These are phyloP conservation scores for Grantiella picta DNA, from an alignment of 2,113 vertebrate species.

Conservation along the genomic window DNA sequence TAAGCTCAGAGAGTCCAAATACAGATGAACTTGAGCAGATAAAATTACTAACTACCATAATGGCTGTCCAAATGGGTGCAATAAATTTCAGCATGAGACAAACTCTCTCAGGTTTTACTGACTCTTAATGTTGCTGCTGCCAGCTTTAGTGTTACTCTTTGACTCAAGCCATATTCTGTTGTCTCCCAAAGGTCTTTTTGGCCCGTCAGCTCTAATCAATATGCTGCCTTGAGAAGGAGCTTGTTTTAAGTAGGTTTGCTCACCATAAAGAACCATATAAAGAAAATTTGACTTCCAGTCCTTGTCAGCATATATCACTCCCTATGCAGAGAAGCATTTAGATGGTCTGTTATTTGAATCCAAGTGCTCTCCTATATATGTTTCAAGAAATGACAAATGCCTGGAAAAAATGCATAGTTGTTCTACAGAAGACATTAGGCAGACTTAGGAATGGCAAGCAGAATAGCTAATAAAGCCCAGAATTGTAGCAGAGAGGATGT, in stretches of 20 bases:
- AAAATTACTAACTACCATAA: constrained; percentile 65
- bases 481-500: constrained; percentile 21
- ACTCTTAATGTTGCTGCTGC: constrained; percentile 64
- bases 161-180: constrained; percentile 62
- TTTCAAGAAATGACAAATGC: constrained; percentile 51
- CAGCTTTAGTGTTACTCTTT: constrained; percentile 67
- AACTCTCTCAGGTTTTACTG: constrained; percentile 66
- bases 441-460: constrained; percentile 1
- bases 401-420: constrained; percentile 35
- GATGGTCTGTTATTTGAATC: constrained; percentile 24
- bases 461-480: constrained; percentile 30
- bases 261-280: constrained; percentile 52
- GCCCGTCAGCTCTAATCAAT: constrained; percentile 64
- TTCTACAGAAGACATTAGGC: constrained; percentile 24
- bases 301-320: constrained; percentile 50
- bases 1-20: constrained; percentile 42
- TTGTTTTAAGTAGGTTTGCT: constrained; percentile 58
- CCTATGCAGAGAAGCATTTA: constrained; percentile 48
- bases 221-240: constrained; percentile 47
- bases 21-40: constrained; percentile 67
- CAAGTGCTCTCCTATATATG: constrained; percentile 25
- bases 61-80: constrained; percentile 60
- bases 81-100: constrained; percentile 58
- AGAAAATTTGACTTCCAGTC: constrained; percentile 54
- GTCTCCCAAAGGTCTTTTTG: constrained; percentile 64